Base-by-base conservation (phyloP, 1,140 invertebrate genomes). In the Psilanteris sp. region DNA sequence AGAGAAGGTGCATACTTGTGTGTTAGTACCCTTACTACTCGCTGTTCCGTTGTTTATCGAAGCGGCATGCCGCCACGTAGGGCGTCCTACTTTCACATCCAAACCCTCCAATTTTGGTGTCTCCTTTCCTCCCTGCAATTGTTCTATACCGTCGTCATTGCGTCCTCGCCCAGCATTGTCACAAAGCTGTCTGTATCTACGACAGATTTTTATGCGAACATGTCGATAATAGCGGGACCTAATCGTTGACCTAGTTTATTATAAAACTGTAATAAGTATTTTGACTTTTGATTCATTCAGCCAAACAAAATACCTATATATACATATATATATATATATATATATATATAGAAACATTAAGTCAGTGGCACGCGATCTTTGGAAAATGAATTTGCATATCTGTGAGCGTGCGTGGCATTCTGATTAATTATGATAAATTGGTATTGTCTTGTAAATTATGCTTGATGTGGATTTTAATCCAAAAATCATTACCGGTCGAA, bases 21-120 rank as follows among this genome's bases (percentile, higher is more conserved):
- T 48, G 67, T 73, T 59, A 44, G 54, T 70, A 62, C 68, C 71
- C 70, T 77, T 72, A 46, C 76, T 68, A 31, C 76, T 77, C 78
- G 68, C 68, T 67, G 73, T 70, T 67, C 52, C 76, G 81, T 85
- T 85, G 83, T 85, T 85, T 85, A 83, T 83, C 82, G 82, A 52
- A 72, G 68, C 75, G 80, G 66, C 77, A 78, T 79, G 79, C 78
- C 66, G 66, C 75, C 73, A 59, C 61, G 72, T 79, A 62, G 66
- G 16, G 39, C 76, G 68, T 61, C 72, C 80, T 79, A 79, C 77
- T 79, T 82, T 81, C 57, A 48, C 72, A 62, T n/a, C 44, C 43
- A 50, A 68, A 59, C 52, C 46, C 52, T 10, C 31, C 64, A n/a
- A 13, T 59, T 76, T 72, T 32, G 16, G 36, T 34, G 43, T 72